phyloP scores from a whole-genome alignment of 2,797 vertebrate species.

The Micropoecilia bifurca region DNA sequence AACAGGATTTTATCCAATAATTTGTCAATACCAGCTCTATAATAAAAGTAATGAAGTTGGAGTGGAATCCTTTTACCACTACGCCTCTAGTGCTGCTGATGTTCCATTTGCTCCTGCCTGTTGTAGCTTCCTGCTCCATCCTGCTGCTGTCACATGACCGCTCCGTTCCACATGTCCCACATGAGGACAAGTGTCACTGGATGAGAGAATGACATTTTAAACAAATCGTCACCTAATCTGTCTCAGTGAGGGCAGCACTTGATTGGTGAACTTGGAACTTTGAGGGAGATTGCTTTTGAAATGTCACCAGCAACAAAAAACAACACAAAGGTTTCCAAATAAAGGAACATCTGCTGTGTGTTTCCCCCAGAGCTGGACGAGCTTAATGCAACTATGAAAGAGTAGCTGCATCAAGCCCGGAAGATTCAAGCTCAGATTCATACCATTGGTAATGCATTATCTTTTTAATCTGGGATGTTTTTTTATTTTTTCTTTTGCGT shows the following conservation, averaged over 20 bases:
- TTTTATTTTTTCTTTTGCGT: not conserved
- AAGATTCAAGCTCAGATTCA: not conserved
- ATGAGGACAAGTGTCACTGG: slow-evolving; percentile 61
- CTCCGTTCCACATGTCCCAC: slow-evolving; percentile 43
- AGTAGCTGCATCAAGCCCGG: slow-evolving; percentile 20
- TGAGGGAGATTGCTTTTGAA: slow-evolving; percentile 77
- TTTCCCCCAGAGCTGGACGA: not conserved
- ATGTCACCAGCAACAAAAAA: slow-evolving; percentile 76
- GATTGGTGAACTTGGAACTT: slow-evolving; percentile 77
- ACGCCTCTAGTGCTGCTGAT: not conserved
- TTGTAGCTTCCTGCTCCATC: not conserved
- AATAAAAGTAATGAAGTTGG: not conserved
- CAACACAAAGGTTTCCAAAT: slow-evolving; percentile 46
- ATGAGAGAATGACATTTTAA: slow-evolving; percentile 77
- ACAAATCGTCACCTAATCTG: slow-evolving; percentile 76
- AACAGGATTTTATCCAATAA: too few species aligned
- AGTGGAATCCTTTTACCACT: not conserved
- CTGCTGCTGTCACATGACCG: slow-evolving; percentile 5
- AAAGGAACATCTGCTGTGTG: slow-evolving; percentile 50
- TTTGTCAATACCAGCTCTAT: too few species aligned
- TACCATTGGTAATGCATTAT: not conserved
- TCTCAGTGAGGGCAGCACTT: slow-evolving; percentile 61
- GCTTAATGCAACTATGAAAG: not conserved
- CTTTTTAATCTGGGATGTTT: slow-evolving; percentile 5
- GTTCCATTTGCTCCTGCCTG: not conserved